Base-by-base conservation (phyloP, 2,888 invertebrate genomes). In the Himalopsyche tibetana region DNA sequence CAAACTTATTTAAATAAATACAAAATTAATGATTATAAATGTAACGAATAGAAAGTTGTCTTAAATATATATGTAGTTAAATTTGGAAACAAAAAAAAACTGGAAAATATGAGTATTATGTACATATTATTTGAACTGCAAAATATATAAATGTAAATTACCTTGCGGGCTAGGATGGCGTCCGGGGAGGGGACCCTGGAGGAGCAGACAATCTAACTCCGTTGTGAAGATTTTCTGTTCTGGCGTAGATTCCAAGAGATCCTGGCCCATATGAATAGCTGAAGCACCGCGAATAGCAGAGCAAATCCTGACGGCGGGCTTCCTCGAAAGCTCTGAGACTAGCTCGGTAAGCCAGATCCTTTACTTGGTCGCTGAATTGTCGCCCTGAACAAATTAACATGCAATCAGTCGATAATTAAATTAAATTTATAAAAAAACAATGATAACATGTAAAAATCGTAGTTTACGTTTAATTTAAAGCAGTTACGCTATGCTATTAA, bases 111-210 rank as follows among this genome's bases (percentile, higher is more conserved):
- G 45, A 45, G 9, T 5, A 45, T 51, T 51, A 51, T 51, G 15
- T 51, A 5, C 5, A 15, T 51, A 15, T 51, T 51, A 51, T 51
- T 15, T 11, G 11, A 9, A 45, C 45, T 45, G 45, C 45, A 45
- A 40, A 28, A 40, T 40, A 3, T 40, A 40, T 40, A 6, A 6
- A 40, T 40, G 51, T 51, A 51, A 36, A 82, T 15, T 80, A 85
- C 85, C 82, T 85, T 45, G 51, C n/a, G 79, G 79, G 85, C 85
- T 85, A 85, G 85, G 85, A 85, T 12, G 85, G 85, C 79, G 85
- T 55, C 42, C 85, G 15, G 6, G 85, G 80, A 55, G 82, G 55
- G 9, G 55, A 38, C 38, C 38, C 38, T 55, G 51, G 55, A n/a
- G 82, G 55, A 3, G 82, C 36, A 17, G 82, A 12, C 28, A 55